Evolutionary conservation across 1,140 invertebrate species (phyloP).

Genomic region (Maniola jurtina): DNA sequence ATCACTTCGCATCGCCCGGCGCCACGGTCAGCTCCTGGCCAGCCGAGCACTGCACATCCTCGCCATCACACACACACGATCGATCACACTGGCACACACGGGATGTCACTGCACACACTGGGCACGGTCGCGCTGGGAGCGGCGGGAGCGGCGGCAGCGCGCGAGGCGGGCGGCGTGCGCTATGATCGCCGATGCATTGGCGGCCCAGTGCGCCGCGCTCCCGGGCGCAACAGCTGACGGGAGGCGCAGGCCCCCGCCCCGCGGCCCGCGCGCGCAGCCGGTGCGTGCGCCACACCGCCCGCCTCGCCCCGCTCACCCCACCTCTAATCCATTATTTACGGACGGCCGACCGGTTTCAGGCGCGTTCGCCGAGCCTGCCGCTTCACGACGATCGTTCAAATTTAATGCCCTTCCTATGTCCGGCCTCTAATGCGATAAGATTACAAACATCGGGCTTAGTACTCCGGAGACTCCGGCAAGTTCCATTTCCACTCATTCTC

Average conservation of each 20-base stretch:
- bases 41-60: constrained; percentile 71
- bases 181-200: constrained; percentile 72
- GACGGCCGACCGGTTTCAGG: constrained; percentile 76
- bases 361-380: constrained; percentile 67
- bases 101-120: constrained; percentile 51
- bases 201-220: constrained; percentile 57
- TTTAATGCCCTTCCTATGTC: constrained; percentile 78
- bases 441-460: constrained; percentile 52
- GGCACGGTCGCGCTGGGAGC: constrained; percentile 45
- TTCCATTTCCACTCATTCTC: constrained; percentile 20
- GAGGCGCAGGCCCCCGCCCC: constrained; percentile 55
- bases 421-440: constrained; percentile 76
- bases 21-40: constrained; percentile 64
- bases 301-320: constrained; percentile 52
- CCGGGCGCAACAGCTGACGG: constrained; percentile 74
- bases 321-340: constrained; percentile 78
- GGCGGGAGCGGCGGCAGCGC: constrained; percentile 5
- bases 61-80: constrained; percentile 60
- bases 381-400: constrained; percentile 72
- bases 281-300: constrained; percentile 41
- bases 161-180: constrained; percentile 53
- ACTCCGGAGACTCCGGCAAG: constrained; percentile 23
- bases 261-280: constrained; percentile 39
- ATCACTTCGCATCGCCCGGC: constrained; percentile 69
- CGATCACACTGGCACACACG: constrained; percentile 52